These are phyloP conservation scores for Sturnus vulgaris DNA, from an alignment of 2,113 vertebrate genomes.

Conservation along the genomic window DNA sequence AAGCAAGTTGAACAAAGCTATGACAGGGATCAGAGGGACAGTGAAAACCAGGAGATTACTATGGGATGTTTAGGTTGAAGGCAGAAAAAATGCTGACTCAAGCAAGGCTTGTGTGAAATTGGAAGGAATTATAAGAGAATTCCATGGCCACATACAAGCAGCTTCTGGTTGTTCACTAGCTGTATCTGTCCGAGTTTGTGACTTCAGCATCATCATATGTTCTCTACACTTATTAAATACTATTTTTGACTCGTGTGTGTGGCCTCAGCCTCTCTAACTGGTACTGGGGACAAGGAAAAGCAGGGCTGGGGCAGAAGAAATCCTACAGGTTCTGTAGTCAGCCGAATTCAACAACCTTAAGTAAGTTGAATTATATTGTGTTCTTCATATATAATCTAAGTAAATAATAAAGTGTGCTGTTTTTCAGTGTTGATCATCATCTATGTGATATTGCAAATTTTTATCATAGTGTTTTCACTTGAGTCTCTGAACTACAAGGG, in stretches of 20 bases:
- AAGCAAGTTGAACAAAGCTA: background rate
- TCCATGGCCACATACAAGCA: accelerated
- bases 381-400: background rate
- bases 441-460: background rate
- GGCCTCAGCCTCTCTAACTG: background rate
- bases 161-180: background rate
- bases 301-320: background rate
- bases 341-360: background rate
- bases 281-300: background rate
- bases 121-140: background rate
- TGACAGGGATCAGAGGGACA: background rate
- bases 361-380: background rate
- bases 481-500: background rate
- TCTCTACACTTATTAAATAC: background rate
- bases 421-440: background rate
- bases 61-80: background rate
- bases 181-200: background rate
- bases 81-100: background rate
- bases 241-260: background rate
- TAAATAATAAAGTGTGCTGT: background rate
- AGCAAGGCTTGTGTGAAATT: background rate
- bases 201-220: background rate
- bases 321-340: background rate
- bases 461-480: background rate
- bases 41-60: background rate